A percentile compares a stretch with the other conserved stretches of the same genome.
Conservation (phyloP, 2,888 invertebrate genomes). For the Candidula unifasciata region DNA sequence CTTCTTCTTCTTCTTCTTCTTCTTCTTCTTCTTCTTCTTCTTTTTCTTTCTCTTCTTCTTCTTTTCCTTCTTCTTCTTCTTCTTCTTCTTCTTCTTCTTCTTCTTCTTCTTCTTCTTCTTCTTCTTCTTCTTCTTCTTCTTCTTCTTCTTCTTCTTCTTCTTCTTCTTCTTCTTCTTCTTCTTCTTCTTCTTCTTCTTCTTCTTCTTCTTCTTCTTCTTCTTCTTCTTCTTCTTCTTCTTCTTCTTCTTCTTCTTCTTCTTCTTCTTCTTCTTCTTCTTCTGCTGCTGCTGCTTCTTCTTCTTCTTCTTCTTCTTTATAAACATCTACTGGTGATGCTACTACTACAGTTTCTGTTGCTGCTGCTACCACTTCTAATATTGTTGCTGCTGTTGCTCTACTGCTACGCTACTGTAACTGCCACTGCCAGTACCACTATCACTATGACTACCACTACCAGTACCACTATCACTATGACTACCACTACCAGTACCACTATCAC, state of each 20-base stretch:
- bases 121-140: conserved; percentile 7
- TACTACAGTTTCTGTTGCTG: too few species aligned
- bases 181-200: conserved; percentile 17
- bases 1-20: not conserved
- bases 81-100: conserved; percentile 14
- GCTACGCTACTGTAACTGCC: too few species aligned
- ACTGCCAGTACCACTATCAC: too few species aligned
- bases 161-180: conserved; percentile 10
- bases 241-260: not conserved
- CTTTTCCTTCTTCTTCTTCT: conserved; percentile 13
- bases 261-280: conserved; percentile 25
- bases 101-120: conserved; percentile 19
- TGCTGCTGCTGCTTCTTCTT: conserved; percentile 9
- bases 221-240: conserved; percentile 5
- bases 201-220: conserved; percentile 14
- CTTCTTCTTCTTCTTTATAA: conserved; percentile 11
- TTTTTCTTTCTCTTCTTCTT: not conserved
- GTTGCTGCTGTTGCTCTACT: too few species aligned
- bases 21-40: not conserved
- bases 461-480: too few species aligned
- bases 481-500: too few species aligned
- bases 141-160: not conserved
- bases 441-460: too few species aligned
- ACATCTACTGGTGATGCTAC: not conserved
- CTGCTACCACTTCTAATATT: too few species aligned